Evolutionary conservation across 2,113 vertebrate species (phyloP).

Genomic region (Pterocles burchelli): DNA sequence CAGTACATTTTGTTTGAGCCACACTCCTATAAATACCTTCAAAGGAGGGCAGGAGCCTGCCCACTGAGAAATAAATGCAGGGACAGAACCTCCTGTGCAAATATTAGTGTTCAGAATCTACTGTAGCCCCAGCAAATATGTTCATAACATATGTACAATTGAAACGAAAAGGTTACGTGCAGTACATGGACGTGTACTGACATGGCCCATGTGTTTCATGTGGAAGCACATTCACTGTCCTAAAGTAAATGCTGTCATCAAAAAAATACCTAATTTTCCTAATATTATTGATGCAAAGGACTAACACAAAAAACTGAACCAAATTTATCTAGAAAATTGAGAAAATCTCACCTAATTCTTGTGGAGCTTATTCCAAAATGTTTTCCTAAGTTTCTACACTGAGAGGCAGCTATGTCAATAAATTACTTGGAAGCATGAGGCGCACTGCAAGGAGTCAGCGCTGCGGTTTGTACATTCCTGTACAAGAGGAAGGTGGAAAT

Average conservation of each 20-base stretch:
- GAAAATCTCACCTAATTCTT: not conserved
- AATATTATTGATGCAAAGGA: not conserved
- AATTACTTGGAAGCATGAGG: not conserved
- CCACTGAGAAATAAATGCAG: constrained; percentile 12
- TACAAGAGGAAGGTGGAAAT: not conserved
- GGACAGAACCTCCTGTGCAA: constrained; percentile 54
- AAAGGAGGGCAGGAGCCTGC: constrained; percentile 24
- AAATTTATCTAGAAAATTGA: not conserved
- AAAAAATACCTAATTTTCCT: not conserved
- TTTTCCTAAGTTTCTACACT: not conserved
- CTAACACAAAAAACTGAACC: not conserved
- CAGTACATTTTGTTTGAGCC: constrained; percentile 28
- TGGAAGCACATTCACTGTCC: constrained; percentile 60
- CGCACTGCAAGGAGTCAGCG: not conserved
- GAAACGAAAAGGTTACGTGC: constrained; percentile 52
- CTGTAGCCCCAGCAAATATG: not conserved
- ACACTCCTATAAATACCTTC: not conserved
- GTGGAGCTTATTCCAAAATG: not conserved
- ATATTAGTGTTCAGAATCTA: constrained; percentile 47
- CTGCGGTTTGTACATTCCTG: not conserved
- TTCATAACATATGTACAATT: constrained; percentile 37
- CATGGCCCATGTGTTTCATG: constrained; percentile 45
- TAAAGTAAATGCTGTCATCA: constrained; percentile 34
- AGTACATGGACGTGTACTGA: constrained; percentile 56
- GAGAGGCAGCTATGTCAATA: not conserved